phyloP scores from a whole-genome alignment of 1,140 invertebrate species.

The Anoplophora glabripennis region DNA sequence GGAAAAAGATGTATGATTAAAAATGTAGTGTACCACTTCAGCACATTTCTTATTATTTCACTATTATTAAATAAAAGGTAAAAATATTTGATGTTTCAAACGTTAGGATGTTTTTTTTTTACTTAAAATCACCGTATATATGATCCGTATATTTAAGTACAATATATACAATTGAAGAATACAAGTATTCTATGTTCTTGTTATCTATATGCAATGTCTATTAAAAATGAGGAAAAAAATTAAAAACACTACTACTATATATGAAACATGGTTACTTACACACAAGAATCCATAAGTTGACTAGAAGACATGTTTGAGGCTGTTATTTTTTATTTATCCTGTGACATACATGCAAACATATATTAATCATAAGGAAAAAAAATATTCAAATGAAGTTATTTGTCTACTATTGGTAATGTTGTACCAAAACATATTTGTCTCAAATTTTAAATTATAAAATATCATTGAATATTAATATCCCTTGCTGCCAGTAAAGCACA shows the following conservation, averaged over 20 bases:
- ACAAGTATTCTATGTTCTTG: not conserved
- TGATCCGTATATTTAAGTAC: too few relatives aligned
- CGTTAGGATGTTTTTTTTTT: too few relatives aligned
- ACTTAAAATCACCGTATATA: too few relatives aligned
- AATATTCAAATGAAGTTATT: conserved; percentile 9
- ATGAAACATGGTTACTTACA: conserved; percentile 43
- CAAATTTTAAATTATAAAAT: too few relatives aligned
- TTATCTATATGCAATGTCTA: not conserved
- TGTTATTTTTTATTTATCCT: conserved; percentile 37
- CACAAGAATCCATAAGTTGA: conserved; percentile 49
- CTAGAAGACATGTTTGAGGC: conserved; percentile 48
- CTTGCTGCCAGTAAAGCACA: too few relatives aligned
- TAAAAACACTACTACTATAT: conserved; percentile 9
- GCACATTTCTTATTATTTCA: too few relatives aligned
- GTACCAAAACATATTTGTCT: not conserved
- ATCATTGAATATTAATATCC: too few relatives aligned
- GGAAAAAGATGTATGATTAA: too few relatives aligned
- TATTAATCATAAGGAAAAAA: conserved; percentile 38
- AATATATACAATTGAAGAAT: too few relatives aligned
- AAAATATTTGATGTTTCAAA: too few relatives aligned
- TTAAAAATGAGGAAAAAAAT: conserved; percentile 6
- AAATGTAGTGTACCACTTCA: too few relatives aligned
- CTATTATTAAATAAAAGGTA: too few relatives aligned
- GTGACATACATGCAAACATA: conserved; percentile 47
- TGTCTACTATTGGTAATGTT: conserved; percentile 17